Conservation (phyloP, 2,888 invertebrate species). For the Tribolium freemani region DNA sequence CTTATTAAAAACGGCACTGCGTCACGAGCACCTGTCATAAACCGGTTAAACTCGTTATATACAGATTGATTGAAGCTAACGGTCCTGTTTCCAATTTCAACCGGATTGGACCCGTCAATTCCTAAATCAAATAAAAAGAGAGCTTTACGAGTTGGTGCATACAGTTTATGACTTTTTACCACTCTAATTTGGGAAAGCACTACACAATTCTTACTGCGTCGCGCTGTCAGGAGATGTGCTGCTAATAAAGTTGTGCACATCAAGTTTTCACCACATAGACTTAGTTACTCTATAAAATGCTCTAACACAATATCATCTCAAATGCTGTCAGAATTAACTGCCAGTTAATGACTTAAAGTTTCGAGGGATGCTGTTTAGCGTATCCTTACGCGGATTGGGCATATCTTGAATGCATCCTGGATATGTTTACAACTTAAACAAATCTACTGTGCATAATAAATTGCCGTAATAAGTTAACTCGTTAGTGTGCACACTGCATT, state of each 20-base stretch:
- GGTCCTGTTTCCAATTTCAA: background rate
- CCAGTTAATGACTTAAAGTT: conserved; percentile 25
- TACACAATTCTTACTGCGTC: conserved; percentile 8
- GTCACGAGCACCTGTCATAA: background rate
- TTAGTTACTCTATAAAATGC: conserved; percentile 25
- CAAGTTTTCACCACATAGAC: conserved; percentile 24
- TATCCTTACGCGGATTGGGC: conserved; percentile 7
- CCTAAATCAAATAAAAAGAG: background rate
- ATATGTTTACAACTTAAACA: conserved; percentile 19
- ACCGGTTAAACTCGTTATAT: background rate
- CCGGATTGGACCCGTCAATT: background rate
- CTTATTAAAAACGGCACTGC: background rate
- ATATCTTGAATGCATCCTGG: conserved; percentile 1
- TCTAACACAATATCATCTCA: conserved; percentile 30
- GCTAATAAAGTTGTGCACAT: conserved; percentile 28
- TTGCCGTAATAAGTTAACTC: conserved; percentile 11
- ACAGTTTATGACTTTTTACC: background rate
- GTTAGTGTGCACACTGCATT: background rate
- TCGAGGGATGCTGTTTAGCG: conserved; percentile 8
- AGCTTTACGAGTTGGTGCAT: background rate
- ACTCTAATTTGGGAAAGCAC: background rate
- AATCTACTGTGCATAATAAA: conserved; percentile 5
- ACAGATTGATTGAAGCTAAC: background rate
- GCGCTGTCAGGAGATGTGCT: background rate
- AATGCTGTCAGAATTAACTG: conserved; percentile 28